These are phyloP conservation scores for Apistogramma diplotaenia DNA, from an alignment of 2,113 vertebrate species.

Conservation along the genomic window DNA sequence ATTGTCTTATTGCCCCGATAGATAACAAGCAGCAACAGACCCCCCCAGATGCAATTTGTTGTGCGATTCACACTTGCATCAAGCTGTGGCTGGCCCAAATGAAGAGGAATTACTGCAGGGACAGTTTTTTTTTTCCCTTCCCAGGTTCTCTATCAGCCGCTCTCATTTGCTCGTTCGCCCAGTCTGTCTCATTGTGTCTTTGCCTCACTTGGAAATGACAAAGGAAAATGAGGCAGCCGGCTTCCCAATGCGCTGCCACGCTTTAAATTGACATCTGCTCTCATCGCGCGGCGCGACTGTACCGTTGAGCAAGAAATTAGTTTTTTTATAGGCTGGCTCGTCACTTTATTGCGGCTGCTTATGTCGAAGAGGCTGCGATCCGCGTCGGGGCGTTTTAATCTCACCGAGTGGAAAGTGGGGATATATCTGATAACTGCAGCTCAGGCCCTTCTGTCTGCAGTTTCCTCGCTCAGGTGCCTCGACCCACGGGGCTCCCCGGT, in stretches of 20 bases:
- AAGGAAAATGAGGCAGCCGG: slow-evolving; percentile 57
- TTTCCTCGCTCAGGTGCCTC: slow-evolving; percentile 17
- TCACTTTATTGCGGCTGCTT: slow-evolving; percentile 58
- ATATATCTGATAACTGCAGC: slow-evolving; percentile 48
- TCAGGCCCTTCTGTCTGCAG: slow-evolving; percentile 23
- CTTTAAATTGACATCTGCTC: slow-evolving; percentile 72
- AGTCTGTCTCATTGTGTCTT: slow-evolving; percentile 21
- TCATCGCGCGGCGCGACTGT: slow-evolving; percentile 17
- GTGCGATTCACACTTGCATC: slow-evolving; percentile 48
- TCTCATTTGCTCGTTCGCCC: slow-evolving; percentile 12
- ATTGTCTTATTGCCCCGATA: slow-evolving; percentile 40
- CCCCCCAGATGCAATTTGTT: slow-evolving; percentile 56
- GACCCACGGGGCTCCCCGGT: slow-evolving; percentile 23
- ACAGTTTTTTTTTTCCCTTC: no score
- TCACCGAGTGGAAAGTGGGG: slow-evolving; percentile 19
- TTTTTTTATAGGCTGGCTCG: slow-evolving; percentile 51
- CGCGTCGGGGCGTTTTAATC: slow-evolving; percentile 42
- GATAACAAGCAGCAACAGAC: slow-evolving; percentile 45
- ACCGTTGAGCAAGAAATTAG: slow-evolving; percentile 55
- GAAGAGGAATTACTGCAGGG: slow-evolving; percentile 63
- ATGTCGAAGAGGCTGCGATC: slow-evolving; percentile 35
- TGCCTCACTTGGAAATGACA: slow-evolving; percentile 56
- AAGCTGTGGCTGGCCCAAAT: slow-evolving; percentile 49
- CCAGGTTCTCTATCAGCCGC: slow-evolving; percentile 28
- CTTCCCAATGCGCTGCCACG: slow-evolving; percentile 22